phyloP scores from a whole-genome alignment of 1,140 invertebrate species.

The Drosophila micromelanica region DNA sequence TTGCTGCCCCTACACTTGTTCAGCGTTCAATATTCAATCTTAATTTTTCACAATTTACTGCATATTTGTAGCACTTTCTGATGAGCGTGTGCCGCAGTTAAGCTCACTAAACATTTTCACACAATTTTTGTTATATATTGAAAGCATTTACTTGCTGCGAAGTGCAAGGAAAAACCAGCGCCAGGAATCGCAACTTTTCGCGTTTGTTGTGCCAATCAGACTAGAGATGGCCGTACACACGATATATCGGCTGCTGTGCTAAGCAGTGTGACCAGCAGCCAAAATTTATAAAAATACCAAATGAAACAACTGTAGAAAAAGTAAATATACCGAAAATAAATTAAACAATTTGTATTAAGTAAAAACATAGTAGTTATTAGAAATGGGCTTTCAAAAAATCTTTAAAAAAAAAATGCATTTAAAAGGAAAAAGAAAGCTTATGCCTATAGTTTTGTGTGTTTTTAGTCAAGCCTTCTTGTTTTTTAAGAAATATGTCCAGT shows the following conservation, averaged over 20 bases:
- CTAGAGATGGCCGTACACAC: slow-evolving; percentile 12
- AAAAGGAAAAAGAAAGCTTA: too few species aligned
- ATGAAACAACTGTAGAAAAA: background rate
- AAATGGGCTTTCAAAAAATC: too few species aligned
- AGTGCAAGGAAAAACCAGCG: slow-evolving; percentile 47
- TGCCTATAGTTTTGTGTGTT: too few species aligned
- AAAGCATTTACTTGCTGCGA: slow-evolving; percentile 53
- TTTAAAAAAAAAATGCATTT: too few species aligned
- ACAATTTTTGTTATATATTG: slow-evolving; percentile 8
- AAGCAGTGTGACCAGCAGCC: slow-evolving; percentile 11
- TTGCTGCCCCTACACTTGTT: slow-evolving; percentile 63
- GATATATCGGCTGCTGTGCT: slow-evolving; percentile 17
- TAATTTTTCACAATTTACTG: background rate
- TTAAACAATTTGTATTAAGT: too few species aligned
- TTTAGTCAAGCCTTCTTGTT: too few species aligned
- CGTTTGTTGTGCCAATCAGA: slow-evolving; percentile 69
- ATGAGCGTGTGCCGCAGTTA: background rate
- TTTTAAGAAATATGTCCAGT: background rate
- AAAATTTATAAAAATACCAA: background rate
- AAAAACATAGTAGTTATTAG: too few species aligned
- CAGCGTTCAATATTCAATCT: slow-evolving; percentile 13
- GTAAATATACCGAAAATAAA: too few species aligned
- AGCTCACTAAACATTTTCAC: background rate
- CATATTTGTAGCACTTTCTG: background rate
- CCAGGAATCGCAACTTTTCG: slow-evolving; percentile 64